Conservation (phyloP, 1,140 invertebrate genomes). For the Halyomorpha halys region DNA sequence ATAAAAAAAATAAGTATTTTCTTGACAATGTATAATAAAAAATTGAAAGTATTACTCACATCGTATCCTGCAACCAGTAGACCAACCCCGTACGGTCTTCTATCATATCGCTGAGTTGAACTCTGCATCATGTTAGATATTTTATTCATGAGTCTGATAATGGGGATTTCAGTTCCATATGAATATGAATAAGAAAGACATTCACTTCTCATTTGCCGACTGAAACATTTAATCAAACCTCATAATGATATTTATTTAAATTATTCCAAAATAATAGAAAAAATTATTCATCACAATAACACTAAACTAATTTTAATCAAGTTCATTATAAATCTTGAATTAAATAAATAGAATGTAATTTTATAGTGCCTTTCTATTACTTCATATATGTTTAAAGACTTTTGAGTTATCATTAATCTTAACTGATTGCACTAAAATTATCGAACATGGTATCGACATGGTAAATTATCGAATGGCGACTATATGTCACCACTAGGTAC, state of each 20-base stretch:
- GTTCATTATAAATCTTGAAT: too few relatives aligned
- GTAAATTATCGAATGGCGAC: too few relatives aligned
- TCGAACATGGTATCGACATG: too few relatives aligned
- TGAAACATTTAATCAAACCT: conserved; percentile 39
- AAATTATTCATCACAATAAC: too few relatives aligned
- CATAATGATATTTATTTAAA: too few relatives aligned
- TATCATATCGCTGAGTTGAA: conserved; percentile 93
- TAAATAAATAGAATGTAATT: too few relatives aligned
- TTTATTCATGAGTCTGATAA: conserved; percentile 70
- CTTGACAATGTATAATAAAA: background rate
- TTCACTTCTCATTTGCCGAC: conserved; percentile 86
- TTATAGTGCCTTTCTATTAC: too few relatives aligned
- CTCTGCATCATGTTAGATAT: conserved; percentile 95
- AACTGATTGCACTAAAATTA: too few relatives aligned
- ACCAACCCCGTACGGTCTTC: conserved; percentile 93
- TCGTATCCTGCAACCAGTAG: conserved; percentile 93
- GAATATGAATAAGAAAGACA: conserved; percentile 87
- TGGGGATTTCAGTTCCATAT: conserved; percentile 68
- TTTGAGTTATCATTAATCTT: too few relatives aligned
- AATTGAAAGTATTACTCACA: conserved; percentile 45
- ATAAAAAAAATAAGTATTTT: background rate
- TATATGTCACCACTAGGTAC: too few relatives aligned
- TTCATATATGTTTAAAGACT: too few relatives aligned
- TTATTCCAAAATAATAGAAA: too few relatives aligned
- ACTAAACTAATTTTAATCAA: background rate